phyloP scores from a whole-genome alignment of 35 echinoderm and acorn worm species.

The Hemicentrotus pulcherrimus region DNA sequence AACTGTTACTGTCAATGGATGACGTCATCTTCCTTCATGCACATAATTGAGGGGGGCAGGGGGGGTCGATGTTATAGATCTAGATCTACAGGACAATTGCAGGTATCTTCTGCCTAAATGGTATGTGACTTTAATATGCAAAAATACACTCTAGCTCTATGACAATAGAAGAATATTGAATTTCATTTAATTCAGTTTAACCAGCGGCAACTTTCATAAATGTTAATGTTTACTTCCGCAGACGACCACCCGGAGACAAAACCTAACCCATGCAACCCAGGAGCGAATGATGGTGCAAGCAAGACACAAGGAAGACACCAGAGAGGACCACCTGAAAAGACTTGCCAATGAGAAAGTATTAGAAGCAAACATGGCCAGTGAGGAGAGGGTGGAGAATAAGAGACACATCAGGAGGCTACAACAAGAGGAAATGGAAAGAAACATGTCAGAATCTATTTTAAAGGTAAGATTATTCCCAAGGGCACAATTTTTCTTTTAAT shows the following conservation, averaged over 20 bases:
- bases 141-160: no score
- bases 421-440: constrained; percentile 71
- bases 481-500: no score
- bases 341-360: constrained; percentile 80
- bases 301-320: constrained; percentile 72
- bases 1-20: no score
- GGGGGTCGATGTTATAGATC: no score
- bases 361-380: constrained; percentile 98
- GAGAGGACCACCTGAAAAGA: constrained; percentile 90
- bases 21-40: no score
- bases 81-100: no score
- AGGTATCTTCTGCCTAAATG: no score
- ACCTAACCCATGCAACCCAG: constrained; percentile 91
- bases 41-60: no score
- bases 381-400: constrained; percentile 93
- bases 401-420: constrained; percentile 73
- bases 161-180: no score
- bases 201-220: no score
- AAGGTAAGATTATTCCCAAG: constrained; percentile 57
- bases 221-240: constrained; percentile 29
- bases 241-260: constrained; percentile 84
- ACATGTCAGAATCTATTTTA: constrained; percentile 70
- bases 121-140: no score
- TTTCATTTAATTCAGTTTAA: no score
- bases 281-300: constrained; percentile 87